These are phyloP conservation scores for Xenopus borealis DNA, from an alignment of 2,113 vertebrate genomes.

Conservation along the genomic window DNA sequence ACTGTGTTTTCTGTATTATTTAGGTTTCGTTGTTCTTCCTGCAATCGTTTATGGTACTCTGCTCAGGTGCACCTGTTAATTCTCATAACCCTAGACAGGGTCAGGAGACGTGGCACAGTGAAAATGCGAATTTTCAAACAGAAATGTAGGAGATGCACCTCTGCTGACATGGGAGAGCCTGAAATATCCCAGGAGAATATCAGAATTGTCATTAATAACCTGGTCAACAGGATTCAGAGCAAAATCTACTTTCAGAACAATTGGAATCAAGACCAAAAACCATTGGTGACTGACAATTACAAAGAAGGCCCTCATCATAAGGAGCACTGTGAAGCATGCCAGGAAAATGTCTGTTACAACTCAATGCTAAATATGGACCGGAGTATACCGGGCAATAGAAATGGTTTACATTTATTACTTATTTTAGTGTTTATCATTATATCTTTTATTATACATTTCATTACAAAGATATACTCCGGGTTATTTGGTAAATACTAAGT, in stretches of 20 bases:
- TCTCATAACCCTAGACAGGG: constrained; percentile 40
- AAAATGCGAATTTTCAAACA: constrained; percentile 62
- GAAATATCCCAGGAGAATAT: constrained; percentile 52
- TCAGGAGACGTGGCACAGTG: constrained; percentile 43
- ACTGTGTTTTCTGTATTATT: too few species aligned
- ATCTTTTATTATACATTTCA: too few species aligned
- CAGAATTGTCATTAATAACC: constrained; percentile 57
- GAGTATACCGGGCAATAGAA: too few species aligned
- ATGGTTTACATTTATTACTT: too few species aligned
- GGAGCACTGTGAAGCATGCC: constrained; percentile 66
- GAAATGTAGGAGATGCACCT: constrained; percentile 55
- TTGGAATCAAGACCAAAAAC: rapidly evolving
- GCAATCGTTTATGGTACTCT: constrained; percentile 62
- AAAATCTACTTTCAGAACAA: constrained; percentile 60
- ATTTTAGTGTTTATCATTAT: too few species aligned
- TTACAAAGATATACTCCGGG: too few species aligned
- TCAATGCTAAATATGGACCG: not conserved
- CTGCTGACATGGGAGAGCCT: constrained; percentile 51
- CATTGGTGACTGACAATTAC: not conserved
- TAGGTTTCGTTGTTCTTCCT: constrained; percentile 66
- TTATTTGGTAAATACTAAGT: too few species aligned
- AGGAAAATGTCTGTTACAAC: constrained; percentile 56
- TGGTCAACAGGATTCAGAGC: constrained; percentile 61
- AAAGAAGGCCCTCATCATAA: constrained; percentile 63
- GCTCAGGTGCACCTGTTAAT: constrained; percentile 59